Conservation (phyloP, 2,888 invertebrate species). For the Acronicta alni region DNA sequence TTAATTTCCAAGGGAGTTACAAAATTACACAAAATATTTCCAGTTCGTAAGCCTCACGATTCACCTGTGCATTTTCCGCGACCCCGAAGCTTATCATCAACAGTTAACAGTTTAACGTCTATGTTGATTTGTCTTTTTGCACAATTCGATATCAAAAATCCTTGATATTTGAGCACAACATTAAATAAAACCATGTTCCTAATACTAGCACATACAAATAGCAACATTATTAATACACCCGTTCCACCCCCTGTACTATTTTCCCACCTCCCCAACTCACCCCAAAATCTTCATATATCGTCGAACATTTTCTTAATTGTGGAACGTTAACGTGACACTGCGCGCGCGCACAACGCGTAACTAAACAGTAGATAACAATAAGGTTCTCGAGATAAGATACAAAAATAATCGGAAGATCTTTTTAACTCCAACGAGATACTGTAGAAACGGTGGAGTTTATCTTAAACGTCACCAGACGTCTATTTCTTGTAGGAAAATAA, state of each 20-base stretch:
- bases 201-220: not conserved
- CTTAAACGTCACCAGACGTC: slow-evolving; percentile 13
- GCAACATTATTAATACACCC: not conserved
- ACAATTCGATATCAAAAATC: not conserved
- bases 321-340: slow-evolving; percentile 45
- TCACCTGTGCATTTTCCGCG: not conserved
- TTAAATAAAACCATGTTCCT: not conserved
- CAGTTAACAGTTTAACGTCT: not conserved
- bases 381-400: slow-evolving; percentile 74
- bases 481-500: too few relatives aligned
- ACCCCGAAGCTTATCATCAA: not conserved
- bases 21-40: not conserved
- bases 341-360: slow-evolving; percentile 39
- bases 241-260: not conserved
- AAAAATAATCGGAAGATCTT: slow-evolving; percentile 75
- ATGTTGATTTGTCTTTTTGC: not conserved
- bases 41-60: not conserved
- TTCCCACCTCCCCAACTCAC: slow-evolving; percentile 18
- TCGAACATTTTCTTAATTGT: slow-evolving; percentile 26
- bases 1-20: not conserved
- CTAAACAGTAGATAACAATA: slow-evolving; percentile 58
- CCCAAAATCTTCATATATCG: slow-evolving; percentile 27
- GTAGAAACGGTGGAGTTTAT: slow-evolving; percentile 32
- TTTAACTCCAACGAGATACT: slow-evolving; percentile 63
- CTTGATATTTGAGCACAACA: not conserved